Evolutionary conservation across 2,797 vertebrate species (phyloP), one percentile per base, ranked within the genome.

Genomic region (Acrossocheilus fasciatus): DNA sequence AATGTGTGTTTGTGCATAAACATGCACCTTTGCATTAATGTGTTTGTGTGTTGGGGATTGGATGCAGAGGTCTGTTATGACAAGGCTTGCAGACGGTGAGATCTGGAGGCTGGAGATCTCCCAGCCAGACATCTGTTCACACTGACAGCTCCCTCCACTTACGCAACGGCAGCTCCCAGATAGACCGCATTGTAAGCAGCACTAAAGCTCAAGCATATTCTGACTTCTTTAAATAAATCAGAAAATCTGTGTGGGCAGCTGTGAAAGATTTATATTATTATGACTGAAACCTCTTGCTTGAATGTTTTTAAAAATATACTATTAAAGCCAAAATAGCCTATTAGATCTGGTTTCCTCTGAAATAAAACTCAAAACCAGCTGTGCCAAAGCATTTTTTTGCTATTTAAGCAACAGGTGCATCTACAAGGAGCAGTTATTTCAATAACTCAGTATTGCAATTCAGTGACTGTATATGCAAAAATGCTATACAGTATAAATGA

Each of bases 161-260:
- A 36, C 47, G 90, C 86, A 87, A 89, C 74, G 85, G 91, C 90
- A 91, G 93, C 92, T 93, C 92, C 93, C 93, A 94, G 89, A 93
- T 92, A 87, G 14, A 18, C 50, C 76, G 39, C 83, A 88, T 70
- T 82, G 87, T 89, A 76, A 81, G 66, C 74, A 77, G 80, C 79
- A 88, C 79, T 86, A 86, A 88, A 89, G 91, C 92, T 88, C 87
- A 90, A 88, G 89, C 87, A 92, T 77, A 89, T 91, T 91, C 92
- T 89, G 91, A 92, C 80, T 89, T 88, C 74, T 4, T 62, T 80
- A 93, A 91, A 95, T 95, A 92, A 90, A 94, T 92, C 92, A 92
- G 82, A 87, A 85, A 89, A 92, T 74, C 90, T 90, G 83, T 86
- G 47, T 64, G 84, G 64, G 91, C 70, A 86, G 76, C 17, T 70